Conservation (phyloP, 2,113 vertebrate genomes). For the Hemibagrus wyckioides region DNA sequence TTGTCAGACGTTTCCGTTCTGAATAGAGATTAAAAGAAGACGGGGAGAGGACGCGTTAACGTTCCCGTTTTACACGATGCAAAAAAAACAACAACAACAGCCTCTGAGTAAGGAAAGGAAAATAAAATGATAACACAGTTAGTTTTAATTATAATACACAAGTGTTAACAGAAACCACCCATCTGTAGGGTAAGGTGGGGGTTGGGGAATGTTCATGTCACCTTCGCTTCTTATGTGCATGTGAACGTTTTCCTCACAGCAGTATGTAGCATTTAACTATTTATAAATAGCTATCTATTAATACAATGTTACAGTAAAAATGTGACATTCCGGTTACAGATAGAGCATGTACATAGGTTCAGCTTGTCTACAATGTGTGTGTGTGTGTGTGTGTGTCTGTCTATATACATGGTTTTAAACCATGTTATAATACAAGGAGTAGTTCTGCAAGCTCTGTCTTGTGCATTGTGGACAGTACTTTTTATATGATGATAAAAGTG, state of each 20-base stretch:
- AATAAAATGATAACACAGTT: not conserved
- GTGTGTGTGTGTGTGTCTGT: not conserved
- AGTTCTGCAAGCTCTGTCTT: not conserved
- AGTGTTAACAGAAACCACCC: not conserved
- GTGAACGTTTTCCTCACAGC: not conserved
- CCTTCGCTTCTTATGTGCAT: not conserved
- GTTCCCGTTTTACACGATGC: not conserved
- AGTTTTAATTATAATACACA: not conserved
- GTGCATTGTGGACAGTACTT: not conserved
- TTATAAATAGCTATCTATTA: not conserved
- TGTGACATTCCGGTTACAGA: not conserved
- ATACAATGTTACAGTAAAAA: not conserved
- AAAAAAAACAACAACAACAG: not conserved
- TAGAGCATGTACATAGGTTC: not conserved
- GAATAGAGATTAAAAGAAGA: not conserved
- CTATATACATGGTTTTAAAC: not conserved
- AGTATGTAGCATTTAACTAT: not conserved
- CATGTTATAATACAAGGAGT: not conserved
- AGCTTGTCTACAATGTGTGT: not conserved
- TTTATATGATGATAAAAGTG: not conserved
- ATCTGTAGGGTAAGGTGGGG: not conserved
- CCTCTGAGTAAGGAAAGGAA: not conserved
- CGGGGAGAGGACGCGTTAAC: not conserved
- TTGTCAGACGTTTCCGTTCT: not conserved
- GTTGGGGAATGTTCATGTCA: conserved; percentile 4